Evolutionary conservation across 2,797 vertebrate species (phyloP).

Genomic region (Gadopsis bispinosus): DNA sequence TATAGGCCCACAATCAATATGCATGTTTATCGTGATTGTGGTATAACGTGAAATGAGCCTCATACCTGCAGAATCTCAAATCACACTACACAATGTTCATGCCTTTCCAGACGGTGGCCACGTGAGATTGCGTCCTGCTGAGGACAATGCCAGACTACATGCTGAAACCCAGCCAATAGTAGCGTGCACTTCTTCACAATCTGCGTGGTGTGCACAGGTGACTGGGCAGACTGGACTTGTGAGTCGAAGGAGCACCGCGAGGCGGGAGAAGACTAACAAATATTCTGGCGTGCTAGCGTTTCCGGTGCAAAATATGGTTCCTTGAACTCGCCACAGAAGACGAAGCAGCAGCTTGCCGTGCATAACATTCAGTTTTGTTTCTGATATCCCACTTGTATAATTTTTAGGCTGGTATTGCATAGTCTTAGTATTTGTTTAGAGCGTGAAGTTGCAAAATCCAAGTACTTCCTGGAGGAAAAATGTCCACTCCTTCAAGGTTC

Average conservation of each 20-base stretch:
- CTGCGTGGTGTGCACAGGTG: background rate
- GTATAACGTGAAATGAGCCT: background rate
- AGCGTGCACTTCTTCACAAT: background rate
- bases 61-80: background rate
- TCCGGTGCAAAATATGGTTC: background rate
- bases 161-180: background rate
- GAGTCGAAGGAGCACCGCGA: too few species aligned
- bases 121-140: too few species aligned
- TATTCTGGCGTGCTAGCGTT: too few species aligned
- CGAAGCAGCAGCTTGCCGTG: too few species aligned
- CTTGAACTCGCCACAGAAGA: background rate
- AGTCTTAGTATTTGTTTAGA: background rate
- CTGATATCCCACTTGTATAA: too few species aligned
- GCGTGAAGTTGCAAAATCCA: background rate
- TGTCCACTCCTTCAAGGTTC: conserved; percentile 35
- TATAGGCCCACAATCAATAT: background rate
- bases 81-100: background rate
- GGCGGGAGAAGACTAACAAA: background rate
- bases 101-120: too few species aligned
- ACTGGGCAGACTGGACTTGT: too few species aligned
- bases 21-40: background rate
- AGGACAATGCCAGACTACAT: too few species aligned
- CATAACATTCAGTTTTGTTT: too few species aligned
- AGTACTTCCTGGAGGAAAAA: background rate
- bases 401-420: background rate